A percentile compares a stretch with the other conserved stretches of the same genome.
Conservation (phyloP, 2,888 invertebrate species). For the Invenusta paracnida region DNA sequence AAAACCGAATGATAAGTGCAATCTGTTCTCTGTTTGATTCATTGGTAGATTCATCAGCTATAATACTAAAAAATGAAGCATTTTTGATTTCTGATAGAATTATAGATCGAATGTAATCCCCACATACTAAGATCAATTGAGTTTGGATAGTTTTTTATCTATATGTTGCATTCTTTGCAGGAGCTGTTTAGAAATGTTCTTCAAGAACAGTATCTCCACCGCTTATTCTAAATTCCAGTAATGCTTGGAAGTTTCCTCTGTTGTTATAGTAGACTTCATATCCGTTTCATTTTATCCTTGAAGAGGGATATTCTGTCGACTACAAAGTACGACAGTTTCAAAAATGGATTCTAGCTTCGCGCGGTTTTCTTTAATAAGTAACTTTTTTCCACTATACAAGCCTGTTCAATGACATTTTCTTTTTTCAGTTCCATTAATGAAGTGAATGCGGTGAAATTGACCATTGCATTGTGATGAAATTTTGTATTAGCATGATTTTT, state of each 20-base stretch:
- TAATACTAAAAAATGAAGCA: not conserved
- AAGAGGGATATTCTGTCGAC: not conserved
- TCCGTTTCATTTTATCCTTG: no score
- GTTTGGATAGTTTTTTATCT: not conserved
- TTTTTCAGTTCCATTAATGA: not conserved
- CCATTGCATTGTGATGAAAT: not conserved
- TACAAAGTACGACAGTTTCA: not conserved
- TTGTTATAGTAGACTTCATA: not conserved
- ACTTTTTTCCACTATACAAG: not conserved
- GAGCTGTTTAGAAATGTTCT: conserved; percentile 63
- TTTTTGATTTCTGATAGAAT: not conserved
- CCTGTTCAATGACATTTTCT: not conserved
- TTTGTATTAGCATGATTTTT: not conserved
- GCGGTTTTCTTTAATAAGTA: not conserved
- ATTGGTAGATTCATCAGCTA: no score
- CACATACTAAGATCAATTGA: not conserved
- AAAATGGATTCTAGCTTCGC: not conserved
- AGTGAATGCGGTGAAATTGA: not conserved
- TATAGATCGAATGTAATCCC: not conserved
- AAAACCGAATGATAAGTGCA: not conserved
- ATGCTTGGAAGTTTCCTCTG: not conserved
- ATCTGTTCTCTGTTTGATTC: not conserved
- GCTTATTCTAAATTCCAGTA: not conserved
- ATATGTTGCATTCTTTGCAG: not conserved
- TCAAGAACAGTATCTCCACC: not conserved